Percentiles rank a stretch among this genome's conserved stretches.
Evolutionary conservation across 1,140 invertebrate species (phyloP).

Genomic region (Magallana angulata): DNA sequence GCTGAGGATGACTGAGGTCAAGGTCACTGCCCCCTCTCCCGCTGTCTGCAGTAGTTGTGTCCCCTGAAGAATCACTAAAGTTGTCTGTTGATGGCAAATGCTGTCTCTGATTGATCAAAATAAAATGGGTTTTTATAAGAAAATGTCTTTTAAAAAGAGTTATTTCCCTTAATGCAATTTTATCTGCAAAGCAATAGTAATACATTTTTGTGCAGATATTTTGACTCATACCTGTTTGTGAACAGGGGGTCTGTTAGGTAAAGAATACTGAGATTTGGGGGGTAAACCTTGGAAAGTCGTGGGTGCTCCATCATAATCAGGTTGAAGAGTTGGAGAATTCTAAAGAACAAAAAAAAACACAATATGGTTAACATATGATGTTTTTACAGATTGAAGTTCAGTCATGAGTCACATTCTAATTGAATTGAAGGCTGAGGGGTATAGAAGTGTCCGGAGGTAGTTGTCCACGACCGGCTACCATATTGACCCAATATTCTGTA

Average conservation of each 20-base stretch:
- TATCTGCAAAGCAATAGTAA: no score
- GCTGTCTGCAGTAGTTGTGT: slow-evolving; percentile 71
- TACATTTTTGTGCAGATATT: no score
- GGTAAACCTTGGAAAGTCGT: not conserved
- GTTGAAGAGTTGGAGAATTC: not conserved
- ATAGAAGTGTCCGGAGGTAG: not conserved
- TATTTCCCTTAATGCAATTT: no score
- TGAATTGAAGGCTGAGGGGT: not conserved
- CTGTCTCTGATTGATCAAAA: not conserved
- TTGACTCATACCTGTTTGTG: not conserved
- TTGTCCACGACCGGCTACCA: not conserved
- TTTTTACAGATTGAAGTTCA: not conserved
- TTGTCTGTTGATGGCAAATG: slow-evolving; percentile 55
- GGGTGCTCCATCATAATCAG: slow-evolving; percentile 12
- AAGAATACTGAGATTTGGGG: not conserved
- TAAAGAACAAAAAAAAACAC: not conserved
- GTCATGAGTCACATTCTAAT: slow-evolving; percentile 30
- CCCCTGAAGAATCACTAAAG: slow-evolving; percentile 72
- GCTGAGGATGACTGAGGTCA: slow-evolving; percentile 55
- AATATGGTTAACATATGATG: slow-evolving; percentile 12
- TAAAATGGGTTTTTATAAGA: no score
- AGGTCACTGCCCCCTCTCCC: slow-evolving; percentile 72
- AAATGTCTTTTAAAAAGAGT: no score
- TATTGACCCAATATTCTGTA: not conserved
- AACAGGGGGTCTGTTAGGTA: not conserved